phyloP scores from a whole-genome alignment of 2,797 vertebrate genomes.

The Champsocephalus esox region DNA sequence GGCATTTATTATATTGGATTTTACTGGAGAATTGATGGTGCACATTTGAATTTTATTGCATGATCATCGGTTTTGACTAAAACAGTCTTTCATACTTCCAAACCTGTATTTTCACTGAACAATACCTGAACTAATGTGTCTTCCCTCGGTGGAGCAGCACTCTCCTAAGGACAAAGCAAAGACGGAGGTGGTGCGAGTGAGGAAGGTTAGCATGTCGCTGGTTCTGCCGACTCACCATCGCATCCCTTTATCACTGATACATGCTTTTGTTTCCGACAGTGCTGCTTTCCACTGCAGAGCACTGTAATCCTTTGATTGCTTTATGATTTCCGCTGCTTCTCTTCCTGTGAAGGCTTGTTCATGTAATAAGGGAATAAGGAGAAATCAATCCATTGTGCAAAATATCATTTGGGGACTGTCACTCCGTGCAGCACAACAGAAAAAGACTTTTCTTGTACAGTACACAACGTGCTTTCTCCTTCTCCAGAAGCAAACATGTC shows the following conservation, averaged over 20 bases:
- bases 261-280: constrained; percentile 7
- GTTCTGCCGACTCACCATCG: constrained; percentile 29
- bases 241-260: constrained; percentile 48
- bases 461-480: neutral
- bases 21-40: neutral
- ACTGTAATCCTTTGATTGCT: constrained; percentile 45
- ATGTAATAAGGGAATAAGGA: neutral
- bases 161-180: constrained; percentile 87
- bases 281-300: constrained; percentile 46
- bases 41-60: neutral
- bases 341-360: constrained; percentile 29
- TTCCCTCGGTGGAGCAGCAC: constrained; percentile 82
- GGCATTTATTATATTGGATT: neutral
- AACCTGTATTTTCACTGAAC: neutral
- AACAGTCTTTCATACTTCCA: neutral
- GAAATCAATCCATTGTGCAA: neutral
- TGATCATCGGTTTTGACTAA: neutral
- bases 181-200: constrained; percentile 92
- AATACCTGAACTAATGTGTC: constrained; percentile 34
- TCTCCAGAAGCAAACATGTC: constrained; percentile 7
- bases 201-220: constrained; percentile 91
- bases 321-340: constrained; percentile 46
- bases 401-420: neutral
- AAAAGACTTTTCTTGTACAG: neutral
- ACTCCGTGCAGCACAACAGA: neutral